Conservation (phyloP, 2,113 vertebrate species). For the Hemicordylus capensis region DNA sequence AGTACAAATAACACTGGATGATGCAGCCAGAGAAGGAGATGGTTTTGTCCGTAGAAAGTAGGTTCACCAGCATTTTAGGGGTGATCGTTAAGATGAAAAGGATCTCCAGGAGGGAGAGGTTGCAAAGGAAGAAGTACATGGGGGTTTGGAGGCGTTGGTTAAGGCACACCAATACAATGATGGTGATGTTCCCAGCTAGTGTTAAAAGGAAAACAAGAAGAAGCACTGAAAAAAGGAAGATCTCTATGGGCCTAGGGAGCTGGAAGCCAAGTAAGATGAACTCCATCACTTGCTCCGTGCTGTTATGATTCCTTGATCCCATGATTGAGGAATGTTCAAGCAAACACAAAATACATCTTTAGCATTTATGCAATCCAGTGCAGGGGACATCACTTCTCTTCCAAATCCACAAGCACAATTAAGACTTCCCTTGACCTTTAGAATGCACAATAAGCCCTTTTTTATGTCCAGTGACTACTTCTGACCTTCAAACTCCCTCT, state of each 20-base stretch:
- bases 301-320: background rate
- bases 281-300: background rate
- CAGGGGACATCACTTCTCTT: background rate
- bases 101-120: conserved; percentile 54
- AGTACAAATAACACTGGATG: conserved; percentile 49
- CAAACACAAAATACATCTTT: no score
- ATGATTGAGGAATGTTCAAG: background rate
- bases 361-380: background rate
- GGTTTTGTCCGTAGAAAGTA: conserved; percentile 2
- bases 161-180: conserved; percentile 20
- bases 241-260: background rate
- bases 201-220: conserved; percentile 39
- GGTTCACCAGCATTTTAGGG: conserved; percentile 44
- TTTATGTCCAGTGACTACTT: no score
- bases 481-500: no score
- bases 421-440: background rate
- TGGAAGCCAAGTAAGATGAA: conserved; percentile 49
- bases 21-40: conserved; percentile 49
- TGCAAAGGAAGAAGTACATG: conserved; percentile 58
- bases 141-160: conserved; percentile 35
- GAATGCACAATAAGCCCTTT: background rate
- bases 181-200: conserved; percentile 46
- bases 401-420: background rate
- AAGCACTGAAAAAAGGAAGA: conserved; percentile 32
- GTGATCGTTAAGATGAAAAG: no score